Conservation (phyloP, 1,140 invertebrate species). For the Mycetomoellerius zeteki region DNA sequence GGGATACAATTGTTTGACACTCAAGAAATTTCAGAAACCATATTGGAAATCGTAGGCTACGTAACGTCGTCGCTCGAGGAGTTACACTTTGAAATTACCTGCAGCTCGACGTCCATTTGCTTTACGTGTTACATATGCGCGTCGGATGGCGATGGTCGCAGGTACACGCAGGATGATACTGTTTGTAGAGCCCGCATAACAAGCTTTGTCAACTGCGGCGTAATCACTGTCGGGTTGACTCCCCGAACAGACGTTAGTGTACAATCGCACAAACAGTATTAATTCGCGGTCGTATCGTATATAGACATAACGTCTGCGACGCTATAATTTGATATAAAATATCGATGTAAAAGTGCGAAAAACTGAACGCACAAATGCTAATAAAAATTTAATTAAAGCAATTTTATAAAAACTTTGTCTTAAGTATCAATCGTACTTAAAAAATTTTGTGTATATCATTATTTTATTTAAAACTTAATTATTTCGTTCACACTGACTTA, state of each 20-base stretch:
- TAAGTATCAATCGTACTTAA: no score
- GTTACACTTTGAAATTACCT: neutral
- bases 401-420: no score
- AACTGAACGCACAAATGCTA: neutral
- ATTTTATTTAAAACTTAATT: no score
- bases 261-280: slow-evolving; percentile 49
- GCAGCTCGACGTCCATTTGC: neutral
- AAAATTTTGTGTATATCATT: no score
- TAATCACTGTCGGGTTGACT: slow-evolving; percentile 61
- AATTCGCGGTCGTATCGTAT: slow-evolving; percentile 3
- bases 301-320: no score
- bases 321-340: neutral
- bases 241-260: slow-evolving; percentile 39
- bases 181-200: slow-evolving; percentile 48
- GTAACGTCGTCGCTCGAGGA: neutral
- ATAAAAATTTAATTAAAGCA: no score
- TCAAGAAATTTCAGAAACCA: neutral
- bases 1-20: neutral
- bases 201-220: slow-evolving; percentile 48
- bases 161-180: slow-evolving; percentile 33
- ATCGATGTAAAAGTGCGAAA: neutral
- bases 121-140: neutral
- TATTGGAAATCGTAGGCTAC: neutral
- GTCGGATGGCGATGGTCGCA: neutral
- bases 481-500: no score